Evolutionary conservation across 64 coral and sea anemone species (phyloP).

Genomic region (Pocillopora verrucosa): DNA sequence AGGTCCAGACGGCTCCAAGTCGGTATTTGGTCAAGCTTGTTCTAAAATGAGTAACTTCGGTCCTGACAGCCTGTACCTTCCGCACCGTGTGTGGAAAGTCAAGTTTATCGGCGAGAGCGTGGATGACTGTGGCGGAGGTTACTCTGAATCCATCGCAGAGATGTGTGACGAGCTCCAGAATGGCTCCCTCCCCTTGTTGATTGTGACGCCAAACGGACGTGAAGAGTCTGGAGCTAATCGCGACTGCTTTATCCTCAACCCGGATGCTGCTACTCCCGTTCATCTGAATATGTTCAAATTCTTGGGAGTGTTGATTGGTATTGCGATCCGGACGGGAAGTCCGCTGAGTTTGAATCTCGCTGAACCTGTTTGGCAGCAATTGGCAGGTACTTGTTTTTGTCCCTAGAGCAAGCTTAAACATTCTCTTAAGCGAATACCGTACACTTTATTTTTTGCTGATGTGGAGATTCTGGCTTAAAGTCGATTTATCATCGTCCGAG

Average conservation of each 20-base stretch:
- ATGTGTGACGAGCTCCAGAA: constrained; percentile 99
- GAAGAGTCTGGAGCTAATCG: constrained; percentile 97
- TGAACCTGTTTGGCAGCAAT: constrained; percentile 94
- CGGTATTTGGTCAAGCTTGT: constrained; percentile 94
- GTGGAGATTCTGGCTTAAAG: too few species aligned
- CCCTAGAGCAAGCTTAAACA: neutral
- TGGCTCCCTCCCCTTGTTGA: constrained; percentile 89
- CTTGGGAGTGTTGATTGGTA: constrained; percentile 86
- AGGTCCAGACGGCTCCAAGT: constrained; percentile 89
- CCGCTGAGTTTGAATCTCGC: constrained; percentile 93
- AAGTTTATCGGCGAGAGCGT: constrained; percentile 99
- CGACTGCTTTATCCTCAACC: constrained; percentile 97
- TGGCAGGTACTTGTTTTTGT: constrained; percentile 52
- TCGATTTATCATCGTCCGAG: too few species aligned
- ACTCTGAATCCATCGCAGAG: constrained; percentile 96
- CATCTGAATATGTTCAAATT: constrained; percentile 93
- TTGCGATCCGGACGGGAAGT: constrained; percentile 95
- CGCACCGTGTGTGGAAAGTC: constrained; percentile 95
- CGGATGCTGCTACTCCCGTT: constrained; percentile 61
- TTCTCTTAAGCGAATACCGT: too few species aligned
- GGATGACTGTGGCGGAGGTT: constrained; percentile 98
- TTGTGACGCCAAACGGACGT: constrained; percentile 95
- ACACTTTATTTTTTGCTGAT: too few species aligned
- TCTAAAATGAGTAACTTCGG: constrained; percentile 89
- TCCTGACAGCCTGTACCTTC: constrained; percentile 78